These are phyloP conservation scores for Brachyhypopomus gauderio DNA, from an alignment of 2,113 vertebrate genomes.

Conservation along the genomic window DNA sequence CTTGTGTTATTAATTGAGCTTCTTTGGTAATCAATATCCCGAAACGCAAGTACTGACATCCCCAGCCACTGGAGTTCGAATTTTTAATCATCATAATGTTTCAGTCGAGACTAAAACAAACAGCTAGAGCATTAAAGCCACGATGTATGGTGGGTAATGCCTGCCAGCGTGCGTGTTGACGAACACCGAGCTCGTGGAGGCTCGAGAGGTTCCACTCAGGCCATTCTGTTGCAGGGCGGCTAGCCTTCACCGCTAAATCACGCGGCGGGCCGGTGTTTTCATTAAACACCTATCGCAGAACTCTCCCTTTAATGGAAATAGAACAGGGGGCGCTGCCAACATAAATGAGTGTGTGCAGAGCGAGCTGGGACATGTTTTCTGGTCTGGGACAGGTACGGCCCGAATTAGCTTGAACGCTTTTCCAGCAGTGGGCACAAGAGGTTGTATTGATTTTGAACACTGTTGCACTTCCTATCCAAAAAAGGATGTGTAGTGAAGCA, in stretches of 20 bases:
- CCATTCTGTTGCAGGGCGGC: too few species aligned
- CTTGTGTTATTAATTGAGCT: neutral
- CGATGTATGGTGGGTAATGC: neutral
- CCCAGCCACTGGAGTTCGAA: neutral
- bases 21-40: neutral
- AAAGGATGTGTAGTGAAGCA: slow-evolving; percentile 76
- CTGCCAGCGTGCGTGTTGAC: neutral
- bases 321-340: slow-evolving; percentile 64
- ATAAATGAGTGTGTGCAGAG: slow-evolving; percentile 75
- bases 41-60: neutral
- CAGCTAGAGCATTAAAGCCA: neutral
- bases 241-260: too few species aligned
- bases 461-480: slow-evolving; percentile 78
- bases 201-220: slow-evolving; percentile 13
- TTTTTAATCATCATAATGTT: neutral
- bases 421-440: slow-evolving; percentile 75
- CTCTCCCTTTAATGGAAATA: slow-evolving; percentile 79
- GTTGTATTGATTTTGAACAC: slow-evolving; percentile 77
- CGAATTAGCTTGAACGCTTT: slow-evolving; percentile 80
- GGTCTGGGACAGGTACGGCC: slow-evolving; percentile 75
- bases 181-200: neutral
- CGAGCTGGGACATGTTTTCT: slow-evolving; percentile 72
- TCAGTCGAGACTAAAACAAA: neutral
- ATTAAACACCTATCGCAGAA: slow-evolving; percentile 79
- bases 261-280: slow-evolving; percentile 59